Percentiles rank a stretch among this genome's conserved stretches.
phyloP scores from a whole-genome alignment of 2,888 invertebrate genomes.

The Strigamia crassipes region DNA sequence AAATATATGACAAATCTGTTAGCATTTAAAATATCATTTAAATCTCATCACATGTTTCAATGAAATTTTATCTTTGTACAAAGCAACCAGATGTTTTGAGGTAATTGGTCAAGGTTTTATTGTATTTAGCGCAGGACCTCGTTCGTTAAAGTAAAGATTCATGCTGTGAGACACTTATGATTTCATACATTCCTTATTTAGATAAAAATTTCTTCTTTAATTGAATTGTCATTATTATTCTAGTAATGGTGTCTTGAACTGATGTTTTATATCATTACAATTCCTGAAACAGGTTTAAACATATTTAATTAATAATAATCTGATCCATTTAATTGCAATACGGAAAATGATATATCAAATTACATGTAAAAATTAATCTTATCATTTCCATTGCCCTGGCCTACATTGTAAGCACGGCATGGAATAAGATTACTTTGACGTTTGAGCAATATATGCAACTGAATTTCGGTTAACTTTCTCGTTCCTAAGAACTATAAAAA shows the following conservation, averaged over 20 bases:
- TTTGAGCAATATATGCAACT: too few species aligned
- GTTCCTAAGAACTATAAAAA: not conserved
- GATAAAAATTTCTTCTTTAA: not conserved
- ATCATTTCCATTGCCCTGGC: conserved; percentile 19
- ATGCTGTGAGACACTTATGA: not conserved
- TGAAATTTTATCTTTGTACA: not conserved
- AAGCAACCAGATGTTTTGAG: not conserved
- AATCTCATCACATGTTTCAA: not conserved
- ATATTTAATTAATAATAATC: not conserved
- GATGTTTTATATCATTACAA: not conserved
- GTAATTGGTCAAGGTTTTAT: conserved; percentile 19
- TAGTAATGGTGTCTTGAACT: not conserved
- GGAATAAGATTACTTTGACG: not conserved
- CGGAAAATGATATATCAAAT: not conserved
- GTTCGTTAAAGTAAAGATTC: not conserved
- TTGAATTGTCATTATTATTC: not conserved
- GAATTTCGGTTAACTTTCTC: not conserved
- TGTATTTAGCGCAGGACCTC: not conserved
- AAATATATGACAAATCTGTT: not conserved
- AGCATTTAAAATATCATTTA: not conserved
- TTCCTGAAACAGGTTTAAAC: too few species aligned
- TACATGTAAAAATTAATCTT: not conserved
- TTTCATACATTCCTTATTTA: conserved; percentile 15
- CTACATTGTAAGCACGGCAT: not conserved
- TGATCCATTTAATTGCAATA: not conserved